Base-by-base conservation (phyloP, 2,113 vertebrate species). In the Hypomesus transpacificus region DNA sequence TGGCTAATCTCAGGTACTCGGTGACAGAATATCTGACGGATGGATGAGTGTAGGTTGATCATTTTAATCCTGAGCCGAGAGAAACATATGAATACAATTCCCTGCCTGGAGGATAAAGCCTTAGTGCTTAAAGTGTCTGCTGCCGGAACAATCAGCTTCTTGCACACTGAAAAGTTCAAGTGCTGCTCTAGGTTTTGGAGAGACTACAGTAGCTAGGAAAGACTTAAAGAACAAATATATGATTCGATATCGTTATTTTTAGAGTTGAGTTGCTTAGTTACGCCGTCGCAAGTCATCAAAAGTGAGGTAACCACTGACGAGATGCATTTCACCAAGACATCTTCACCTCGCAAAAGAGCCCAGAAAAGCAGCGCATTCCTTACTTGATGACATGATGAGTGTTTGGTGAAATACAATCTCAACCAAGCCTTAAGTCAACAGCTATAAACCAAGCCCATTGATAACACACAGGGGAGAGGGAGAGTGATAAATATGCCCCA, bases 1-100 rank as follows among this genome's bases (percentile, higher is more conserved):
- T 56, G 16, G 57, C 66, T 73, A 80, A 80, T 75, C 69, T 68
- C 31, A 20, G 57, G 58, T 68, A 75, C 21, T 75, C 62, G 70
- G 20, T 51, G 53, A 52, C 64, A 53, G 52, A 58, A 78, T 70
- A 70, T 73, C 56, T 24, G 69, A 52, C 74, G 69, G 68, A 66
- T 68, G 31, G 67, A 67, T 26, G 34, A 26, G 34, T 31, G 61
- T 58, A 9, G 70, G 61, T 73, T 64, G 39, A 46, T 68, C 17
- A 16, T 63, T 50, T 31, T 56, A 67, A 74, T 73, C 54, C 62
- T 52, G 18, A 74, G 58, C 60, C 70, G 62, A 68, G 71, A 77
- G 50, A 71, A 54, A 21, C 56, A 71, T 39, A 51, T 74, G 28
- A 34, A 34, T 28, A 31, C 53, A 14, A 54, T 61, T 63, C 16